Conservation (phyloP, 2,113 vertebrate genomes). For the Acrocephalus kingi region DNA sequence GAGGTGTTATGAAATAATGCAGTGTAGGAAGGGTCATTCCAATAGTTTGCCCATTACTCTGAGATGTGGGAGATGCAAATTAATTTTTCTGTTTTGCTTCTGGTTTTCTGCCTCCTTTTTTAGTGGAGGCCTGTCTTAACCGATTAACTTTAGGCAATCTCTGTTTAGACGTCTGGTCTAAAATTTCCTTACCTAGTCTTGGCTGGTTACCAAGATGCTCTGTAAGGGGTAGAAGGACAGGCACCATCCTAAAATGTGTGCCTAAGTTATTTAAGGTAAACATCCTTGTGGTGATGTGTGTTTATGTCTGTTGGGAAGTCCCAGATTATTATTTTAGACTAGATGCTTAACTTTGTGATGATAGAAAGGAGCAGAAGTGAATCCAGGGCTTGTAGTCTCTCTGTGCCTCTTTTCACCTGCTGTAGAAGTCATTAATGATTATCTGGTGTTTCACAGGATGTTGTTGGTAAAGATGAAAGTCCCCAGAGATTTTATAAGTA, state of each 20-base stretch:
- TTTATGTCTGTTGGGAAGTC: background rate
- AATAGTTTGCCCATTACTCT: background rate
- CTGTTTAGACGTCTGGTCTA: background rate
- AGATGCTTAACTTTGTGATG: background rate
- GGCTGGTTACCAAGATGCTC: background rate
- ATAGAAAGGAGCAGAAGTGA: background rate
- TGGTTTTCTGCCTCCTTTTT: background rate
- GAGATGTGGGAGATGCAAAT: background rate
- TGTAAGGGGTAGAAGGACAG: background rate
- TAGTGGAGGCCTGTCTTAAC: background rate
- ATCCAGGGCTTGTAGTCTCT: background rate
- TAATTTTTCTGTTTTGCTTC: background rate
- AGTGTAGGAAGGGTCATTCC: background rate
- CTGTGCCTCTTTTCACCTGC: background rate
- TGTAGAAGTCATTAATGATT: background rate
- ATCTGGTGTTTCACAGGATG: slow-evolving; percentile 7
- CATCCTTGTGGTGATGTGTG: background rate
- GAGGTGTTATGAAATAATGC: background rate
- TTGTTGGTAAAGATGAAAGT: slow-evolving; percentile 3
- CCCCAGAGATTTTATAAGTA: background rate
- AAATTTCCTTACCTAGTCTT: background rate
- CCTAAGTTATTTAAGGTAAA: background rate
- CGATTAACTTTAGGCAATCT: background rate
- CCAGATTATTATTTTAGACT: background rate
- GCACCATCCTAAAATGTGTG: background rate